Percentiles rank a stretch among this genome's conserved stretches.
phyloP scores from a whole-genome alignment of 2,888 invertebrate species.

The Eurytoma californica region DNA sequence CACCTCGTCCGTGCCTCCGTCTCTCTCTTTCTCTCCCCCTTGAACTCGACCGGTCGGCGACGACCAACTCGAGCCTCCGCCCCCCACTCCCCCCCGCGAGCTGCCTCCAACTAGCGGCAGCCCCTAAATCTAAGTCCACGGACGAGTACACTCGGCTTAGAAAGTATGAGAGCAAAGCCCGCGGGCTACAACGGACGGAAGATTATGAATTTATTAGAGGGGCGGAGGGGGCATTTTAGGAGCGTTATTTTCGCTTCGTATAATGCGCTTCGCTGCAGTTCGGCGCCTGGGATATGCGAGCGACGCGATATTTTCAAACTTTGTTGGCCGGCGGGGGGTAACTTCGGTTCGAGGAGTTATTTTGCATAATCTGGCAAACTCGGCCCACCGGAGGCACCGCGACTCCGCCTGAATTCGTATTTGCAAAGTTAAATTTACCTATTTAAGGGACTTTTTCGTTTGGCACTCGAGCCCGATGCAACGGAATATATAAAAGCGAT shows the following conservation, averaged over 20 bases:
- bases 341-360: conserved; percentile 54
- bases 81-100: conserved; percentile 60
- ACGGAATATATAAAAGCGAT: conserved; percentile 16
- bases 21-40: conserved; percentile 55
- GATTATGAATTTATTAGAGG: conserved; percentile 55
- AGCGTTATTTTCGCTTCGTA: conserved; percentile 50
- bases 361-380: conserved; percentile 55
- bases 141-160: conserved; percentile 70
- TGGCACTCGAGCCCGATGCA: conserved; percentile 7
- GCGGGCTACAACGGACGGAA: conserved; percentile 45
- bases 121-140: conserved; percentile 74
- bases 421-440: conserved; percentile 53
- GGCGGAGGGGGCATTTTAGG: conserved; percentile 26
- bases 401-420: conserved; percentile 42
- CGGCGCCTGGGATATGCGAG: conserved; percentile 35
- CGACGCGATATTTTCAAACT: conserved; percentile 52
- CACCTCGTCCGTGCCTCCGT: conserved; percentile 57
- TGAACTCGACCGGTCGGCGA: conserved; percentile 30
- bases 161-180: conserved; percentile 60
- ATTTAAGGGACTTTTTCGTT: conserved; percentile 51
- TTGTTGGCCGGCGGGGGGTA: conserved; percentile 44
- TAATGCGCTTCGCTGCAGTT: conserved; percentile 50
- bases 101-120: conserved; percentile 68
- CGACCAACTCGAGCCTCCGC: conserved; percentile 16
- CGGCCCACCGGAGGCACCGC: conserved; percentile 15